These are phyloP conservation scores for Tenthredo livida DNA, from an alignment of 2,888 invertebrate species.

Conservation along the genomic window DNA sequence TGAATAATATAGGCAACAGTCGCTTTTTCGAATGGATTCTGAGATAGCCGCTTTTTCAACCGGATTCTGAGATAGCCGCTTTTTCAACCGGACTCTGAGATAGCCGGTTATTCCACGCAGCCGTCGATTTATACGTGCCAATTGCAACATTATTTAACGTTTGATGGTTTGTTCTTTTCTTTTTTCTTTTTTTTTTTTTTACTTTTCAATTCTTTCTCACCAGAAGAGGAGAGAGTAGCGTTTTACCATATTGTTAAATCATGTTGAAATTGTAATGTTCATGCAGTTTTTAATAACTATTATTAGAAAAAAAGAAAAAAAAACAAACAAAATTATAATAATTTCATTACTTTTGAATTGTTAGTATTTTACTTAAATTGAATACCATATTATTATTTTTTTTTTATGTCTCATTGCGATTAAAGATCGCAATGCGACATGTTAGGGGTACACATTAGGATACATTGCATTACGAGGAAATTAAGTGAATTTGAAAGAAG, in stretches of 20 bases:
- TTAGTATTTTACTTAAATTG: not conserved
- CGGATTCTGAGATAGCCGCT: no score
- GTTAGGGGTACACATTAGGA: not conserved
- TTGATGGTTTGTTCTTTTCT: not conserved
- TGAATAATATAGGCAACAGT: no score
- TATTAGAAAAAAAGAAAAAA: not conserved
- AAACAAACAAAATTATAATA: no score
- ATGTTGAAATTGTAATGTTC: slow-evolving; percentile 36
- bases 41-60: no score
- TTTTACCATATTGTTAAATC: slow-evolving; percentile 25
- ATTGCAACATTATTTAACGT: slow-evolving; percentile 2
- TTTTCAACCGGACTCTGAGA: no score
- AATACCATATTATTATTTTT: not conserved
- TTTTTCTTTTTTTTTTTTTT: not conserved
- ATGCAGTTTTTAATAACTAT: not conserved
- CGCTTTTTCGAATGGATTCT: no score
- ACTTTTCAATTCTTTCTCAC: not conserved
- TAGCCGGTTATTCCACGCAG: no score
- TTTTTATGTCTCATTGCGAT: not conserved
- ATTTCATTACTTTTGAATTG: not conserved
- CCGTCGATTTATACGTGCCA: no score
- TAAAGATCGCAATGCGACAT: not conserved
- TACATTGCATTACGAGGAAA: slow-evolving; percentile 23
- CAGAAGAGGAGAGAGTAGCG: not conserved
- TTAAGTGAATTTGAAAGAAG: slow-evolving; percentile 6